These are phyloP conservation scores for Phyllostomus hastatus DNA, from an alignment of 2,113 vertebrate genomes.

Conservation along the genomic window DNA sequence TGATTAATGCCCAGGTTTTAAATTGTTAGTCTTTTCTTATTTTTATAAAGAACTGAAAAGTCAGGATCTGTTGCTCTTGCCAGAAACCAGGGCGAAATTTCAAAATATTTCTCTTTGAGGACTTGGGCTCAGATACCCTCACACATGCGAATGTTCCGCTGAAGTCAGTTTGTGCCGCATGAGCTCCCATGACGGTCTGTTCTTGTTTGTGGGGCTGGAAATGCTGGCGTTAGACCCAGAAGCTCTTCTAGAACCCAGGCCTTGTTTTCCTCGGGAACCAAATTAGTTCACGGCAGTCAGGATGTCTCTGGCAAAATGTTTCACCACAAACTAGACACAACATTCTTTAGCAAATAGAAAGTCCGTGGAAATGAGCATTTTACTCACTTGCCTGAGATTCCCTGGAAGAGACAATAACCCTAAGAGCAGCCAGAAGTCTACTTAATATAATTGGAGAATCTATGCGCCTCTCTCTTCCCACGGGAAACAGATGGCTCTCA, in stretches of 20 bases:
- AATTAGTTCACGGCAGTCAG: not conserved
- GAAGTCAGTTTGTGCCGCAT: not conserved
- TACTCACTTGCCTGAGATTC: not conserved
- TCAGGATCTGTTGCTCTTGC: constrained; percentile 53
- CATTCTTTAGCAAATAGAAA: not conserved
- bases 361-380: not conserved
- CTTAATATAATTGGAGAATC: not conserved
- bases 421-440: not conserved
- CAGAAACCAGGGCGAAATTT: constrained; percentile 62
- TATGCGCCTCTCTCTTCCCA: not conserved
- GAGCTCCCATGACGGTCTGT: not conserved
- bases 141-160: not conserved
- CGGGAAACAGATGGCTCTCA: not conserved
- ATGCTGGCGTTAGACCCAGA: not conserved
- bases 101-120: constrained; percentile 66
- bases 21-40: constrained; percentile 62
- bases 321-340: not conserved
- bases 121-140: not conserved
- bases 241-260: constrained; percentile 4
- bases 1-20: constrained; percentile 64
- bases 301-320: not conserved
- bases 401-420: not conserved
- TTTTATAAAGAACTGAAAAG: constrained; percentile 55
- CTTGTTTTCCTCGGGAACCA: not conserved
- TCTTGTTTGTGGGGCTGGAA: constrained; percentile 19